Base-by-base conservation (phyloP, 2,113 vertebrate genomes). In the Neoarius graeffei region DNA sequence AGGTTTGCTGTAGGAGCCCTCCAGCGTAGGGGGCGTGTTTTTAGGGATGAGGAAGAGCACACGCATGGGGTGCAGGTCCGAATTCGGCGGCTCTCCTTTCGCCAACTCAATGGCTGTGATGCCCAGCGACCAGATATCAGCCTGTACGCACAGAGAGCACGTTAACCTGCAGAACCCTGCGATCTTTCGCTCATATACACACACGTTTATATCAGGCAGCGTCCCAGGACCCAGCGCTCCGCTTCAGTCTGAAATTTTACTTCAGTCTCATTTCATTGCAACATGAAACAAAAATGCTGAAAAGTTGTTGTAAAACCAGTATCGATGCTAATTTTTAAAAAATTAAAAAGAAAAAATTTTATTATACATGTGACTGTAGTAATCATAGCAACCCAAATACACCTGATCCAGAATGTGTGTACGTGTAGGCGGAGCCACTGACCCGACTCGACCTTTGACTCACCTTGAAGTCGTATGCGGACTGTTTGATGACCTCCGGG, bases 401-500 rank as follows among this genome's bases (percentile, higher is more conserved):
- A 80, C 76, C 76, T 54, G 17, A 50, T 50, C 1, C 60, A 66
- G 14, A 64, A 64, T 13, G 60, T 83, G 35, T 7, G 6, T 1
- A 9, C 0, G 1, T 20, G 76, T n/a, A 50, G 76, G 50, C 25
- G 50, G 48, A n/a, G 74, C 48, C 73, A n/a, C 4, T 30, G 56
- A 3, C 35, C 14, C 5, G 74, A 60, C 13, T 30, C 7, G 59
- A 85, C 52, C 14, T 81, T 60, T 79, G 80, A 84, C 88, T 7
- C 56, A 91, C 10, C 52, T 92, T 89, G 64, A 87, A 89, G 91
- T 99, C 98, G 0, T 99, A 99, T 25, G 98, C 97, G 0, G 98
- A 99, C 94, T 99, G 98, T 93, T 99, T 99, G 94, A 99, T 99
- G 91, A 99, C 98, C 92, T 99, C 98, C 0, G 98, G 98, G 0